Evolutionary conservation across 2,113 vertebrate genomes (phyloP).

Genomic region (Fregetta grallaria): DNA sequence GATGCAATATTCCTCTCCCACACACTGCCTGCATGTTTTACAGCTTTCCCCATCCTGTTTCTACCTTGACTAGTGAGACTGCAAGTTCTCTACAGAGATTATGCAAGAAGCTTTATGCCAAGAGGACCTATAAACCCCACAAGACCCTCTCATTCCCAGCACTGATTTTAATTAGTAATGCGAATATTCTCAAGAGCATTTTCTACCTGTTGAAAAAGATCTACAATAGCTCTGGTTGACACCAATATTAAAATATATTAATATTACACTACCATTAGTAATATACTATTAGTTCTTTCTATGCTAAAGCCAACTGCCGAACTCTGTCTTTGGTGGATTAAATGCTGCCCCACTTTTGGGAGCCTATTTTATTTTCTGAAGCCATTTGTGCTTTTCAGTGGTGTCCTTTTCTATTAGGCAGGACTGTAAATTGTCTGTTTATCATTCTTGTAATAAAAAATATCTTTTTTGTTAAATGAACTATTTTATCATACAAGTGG

Average conservation of each 20-base stretch:
- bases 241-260: not conserved
- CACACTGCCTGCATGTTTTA: conserved; percentile 5
- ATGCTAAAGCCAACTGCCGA: not conserved
- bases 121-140: not conserved
- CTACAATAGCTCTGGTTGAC: not conserved
- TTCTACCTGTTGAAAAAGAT: conserved; percentile 14
- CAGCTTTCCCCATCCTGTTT: not conserved
- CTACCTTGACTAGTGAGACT: conserved; percentile 23
- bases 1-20: conserved; percentile 31
- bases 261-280: not conserved
- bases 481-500: not conserved
- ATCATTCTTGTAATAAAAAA: not conserved
- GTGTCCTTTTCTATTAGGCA: not conserved
- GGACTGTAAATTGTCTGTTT: not conserved
- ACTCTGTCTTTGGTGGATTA: not conserved
- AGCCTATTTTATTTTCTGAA: not conserved
- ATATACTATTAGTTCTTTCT: not conserved
- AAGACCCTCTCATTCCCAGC: not conserved
- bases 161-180: not conserved
- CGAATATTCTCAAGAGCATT: not conserved
- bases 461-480: not conserved
- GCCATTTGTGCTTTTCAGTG: not conserved
- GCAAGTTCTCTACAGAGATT: not conserved
- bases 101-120: conserved; percentile 6
- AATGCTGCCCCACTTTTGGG: not conserved